phyloP scores from a whole-genome alignment of 2,888 invertebrate species.

The Linnaemya tessellans region DNA sequence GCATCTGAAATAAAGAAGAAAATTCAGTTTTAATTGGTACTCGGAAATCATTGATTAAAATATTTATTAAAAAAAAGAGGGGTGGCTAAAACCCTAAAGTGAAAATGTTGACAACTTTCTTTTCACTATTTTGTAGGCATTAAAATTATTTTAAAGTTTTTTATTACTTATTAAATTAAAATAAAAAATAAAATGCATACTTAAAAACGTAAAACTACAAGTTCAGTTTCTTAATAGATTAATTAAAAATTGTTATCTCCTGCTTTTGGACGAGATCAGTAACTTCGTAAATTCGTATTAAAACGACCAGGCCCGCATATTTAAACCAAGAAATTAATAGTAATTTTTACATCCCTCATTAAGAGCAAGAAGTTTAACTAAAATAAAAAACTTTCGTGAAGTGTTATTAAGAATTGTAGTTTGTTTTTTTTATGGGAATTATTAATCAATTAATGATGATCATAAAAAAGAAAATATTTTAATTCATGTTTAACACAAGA shows the following conservation, averaged over 20 bases:
- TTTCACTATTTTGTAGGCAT: background rate
- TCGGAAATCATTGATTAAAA: background rate
- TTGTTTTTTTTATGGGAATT: conserved; percentile 53
- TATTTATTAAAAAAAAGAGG: background rate
- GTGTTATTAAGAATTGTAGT: conserved; percentile 10
- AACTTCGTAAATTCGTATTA: background rate
- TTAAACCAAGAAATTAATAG: conserved; percentile 18
- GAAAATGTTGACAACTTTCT: background rate
- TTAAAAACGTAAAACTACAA: conserved; percentile 9
- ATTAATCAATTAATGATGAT: conserved; percentile 65
- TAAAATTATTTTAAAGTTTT: background rate
- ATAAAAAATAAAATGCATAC: background rate
- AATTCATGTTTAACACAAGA: conserved; percentile 7
- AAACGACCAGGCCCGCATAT: conserved; percentile 57
- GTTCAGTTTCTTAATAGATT: background rate
- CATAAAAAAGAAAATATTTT: conserved; percentile 35
- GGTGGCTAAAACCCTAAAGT: background rate
- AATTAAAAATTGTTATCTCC: conserved; percentile 33
- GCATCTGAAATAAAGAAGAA: background rate
- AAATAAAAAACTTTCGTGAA: conserved; percentile 40
- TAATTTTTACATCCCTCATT: conserved; percentile 30
- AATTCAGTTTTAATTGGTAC: background rate
- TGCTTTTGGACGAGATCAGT: conserved; percentile 14
- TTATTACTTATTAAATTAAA: conserved; percentile 34
- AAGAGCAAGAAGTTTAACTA: conserved; percentile 44